Base-by-base conservation (phyloP, 2,888 invertebrate genomes). In the Chironomus riparius region DNA sequence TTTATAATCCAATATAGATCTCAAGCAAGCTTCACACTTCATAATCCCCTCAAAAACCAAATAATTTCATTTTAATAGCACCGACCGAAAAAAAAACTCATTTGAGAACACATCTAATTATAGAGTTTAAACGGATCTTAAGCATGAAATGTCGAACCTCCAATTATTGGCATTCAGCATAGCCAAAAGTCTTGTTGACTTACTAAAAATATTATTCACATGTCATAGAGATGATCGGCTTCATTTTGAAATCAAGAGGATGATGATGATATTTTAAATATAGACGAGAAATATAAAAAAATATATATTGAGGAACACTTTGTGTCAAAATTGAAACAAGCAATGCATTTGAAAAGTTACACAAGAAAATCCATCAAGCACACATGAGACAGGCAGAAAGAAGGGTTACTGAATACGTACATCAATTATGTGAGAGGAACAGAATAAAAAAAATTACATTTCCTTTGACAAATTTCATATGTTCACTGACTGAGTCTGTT, bases 381-480 rank as follows among this genome's bases (percentile, higher is more conserved):
- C 56, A 56, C 6, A 15, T 15, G 65, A 65, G 22, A 24, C 65
- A 65, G 7, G 56, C 56, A 56, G 15, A 73, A 61, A 56, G 15
- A 73, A 61, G 72, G 62, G 72, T 73, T 73, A 73, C 10, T 38
- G 38, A 38, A 38, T 38, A 10, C 47, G 24, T 18, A 22, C 62
- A 62, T 73, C 72, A 73, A 62, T 61, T 73, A 38, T 24, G n/a
- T 38, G 38, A 38, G 38, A 10, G 18, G 22, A 65, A 22, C n/a
- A 13, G 21, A 22, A 10, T 6, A 56, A 71, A 12, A 70, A 50
- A 22, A 15, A 28, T 28, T 15, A 21, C 47, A n/a, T 47, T 70
- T 70, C 18, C 28, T 70, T 68, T 73, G 72, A 73, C 61, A 62
- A 47, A 61, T 47, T 73, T 62, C 72, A 73, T 21, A 71, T 71